Evolutionary conservation across 2,888 invertebrate species (phyloP).

Genomic region (Spodoptera littoralis): DNA sequence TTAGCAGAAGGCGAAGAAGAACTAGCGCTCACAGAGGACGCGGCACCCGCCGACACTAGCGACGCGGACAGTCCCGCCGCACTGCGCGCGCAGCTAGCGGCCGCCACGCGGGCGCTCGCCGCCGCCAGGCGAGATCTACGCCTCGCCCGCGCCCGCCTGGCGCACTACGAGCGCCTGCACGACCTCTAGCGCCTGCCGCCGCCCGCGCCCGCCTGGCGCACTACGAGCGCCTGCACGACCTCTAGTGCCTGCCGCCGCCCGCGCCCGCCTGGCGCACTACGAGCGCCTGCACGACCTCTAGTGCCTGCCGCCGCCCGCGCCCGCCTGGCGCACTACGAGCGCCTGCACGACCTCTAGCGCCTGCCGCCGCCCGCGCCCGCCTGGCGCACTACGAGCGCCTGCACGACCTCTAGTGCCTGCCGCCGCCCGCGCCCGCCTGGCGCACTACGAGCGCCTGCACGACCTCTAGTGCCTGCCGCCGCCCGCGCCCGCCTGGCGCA

Average conservation of each 20-base stretch:
- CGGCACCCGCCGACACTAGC: background rate
- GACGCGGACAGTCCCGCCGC: constrained; percentile 49
- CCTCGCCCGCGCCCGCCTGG: constrained; percentile 85
- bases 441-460: too few relatives aligned
- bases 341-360: background rate
- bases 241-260: constrained; percentile 1
- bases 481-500: too few relatives aligned
- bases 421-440: too few relatives aligned
- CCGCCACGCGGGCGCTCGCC: constrained; percentile 90
- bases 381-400: too few relatives aligned
- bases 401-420: background rate
- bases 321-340: constrained; percentile 95
- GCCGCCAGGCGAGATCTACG: constrained; percentile 73
- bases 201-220: constrained; percentile 90
- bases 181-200: background rate
- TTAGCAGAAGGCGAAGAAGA: too few relatives aligned
- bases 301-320: constrained; percentile 17
- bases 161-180: constrained; percentile 91
- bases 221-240: constrained; percentile 89
- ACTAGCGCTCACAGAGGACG: too few relatives aligned
- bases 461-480: background rate
- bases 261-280: constrained; percentile 93
- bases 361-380: too few relatives aligned
- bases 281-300: constrained; percentile 74
- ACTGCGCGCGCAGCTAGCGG: constrained; percentile 56